Conservation (phyloP, 2,888 invertebrate genomes). For the Hipparchia semele region DNA sequence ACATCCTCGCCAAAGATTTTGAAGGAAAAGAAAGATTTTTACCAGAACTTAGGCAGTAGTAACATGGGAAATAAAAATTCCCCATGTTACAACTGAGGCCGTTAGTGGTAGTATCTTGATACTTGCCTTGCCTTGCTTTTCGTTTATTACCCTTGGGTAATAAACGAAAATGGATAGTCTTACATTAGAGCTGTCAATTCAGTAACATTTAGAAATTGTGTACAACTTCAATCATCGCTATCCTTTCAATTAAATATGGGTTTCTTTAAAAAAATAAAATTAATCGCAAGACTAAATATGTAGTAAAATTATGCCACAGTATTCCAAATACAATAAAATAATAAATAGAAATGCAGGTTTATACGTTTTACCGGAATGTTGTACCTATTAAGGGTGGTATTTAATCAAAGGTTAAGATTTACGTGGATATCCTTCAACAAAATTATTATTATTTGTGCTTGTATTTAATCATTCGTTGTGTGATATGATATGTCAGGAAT, state of each 20-base stretch:
- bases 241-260: neutral
- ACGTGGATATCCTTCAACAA: neutral
- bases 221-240: too few species aligned
- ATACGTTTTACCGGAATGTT: slow-evolving; percentile 30
- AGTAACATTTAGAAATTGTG: too few species aligned
- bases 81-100: too few species aligned
- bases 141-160: too few species aligned
- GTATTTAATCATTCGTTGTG: slow-evolving; percentile 9
- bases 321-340: slow-evolving; percentile 17
- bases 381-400: slow-evolving; percentile 6
- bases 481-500: slow-evolving; percentile 25
- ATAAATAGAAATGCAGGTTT: slow-evolving; percentile 33
- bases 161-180: too few species aligned
- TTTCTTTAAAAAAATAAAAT: neutral
- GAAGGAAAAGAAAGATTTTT: too few species aligned
- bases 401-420: neutral
- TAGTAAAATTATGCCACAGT: slow-evolving; percentile 15
- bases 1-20: too few species aligned
- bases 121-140: too few species aligned
- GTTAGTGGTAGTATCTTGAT: too few species aligned
- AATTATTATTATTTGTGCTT: slow-evolving; percentile 2
- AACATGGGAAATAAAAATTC: too few species aligned
- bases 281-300: slow-evolving; percentile 3
- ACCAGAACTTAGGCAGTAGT: too few species aligned
- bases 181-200: too few species aligned